A percentile compares a stretch with the other conserved stretches of the same genome.
Evolutionary conservation across 2,797 vertebrate genomes (phyloP).

Genomic region (Rhadinocentrus ornatus): DNA sequence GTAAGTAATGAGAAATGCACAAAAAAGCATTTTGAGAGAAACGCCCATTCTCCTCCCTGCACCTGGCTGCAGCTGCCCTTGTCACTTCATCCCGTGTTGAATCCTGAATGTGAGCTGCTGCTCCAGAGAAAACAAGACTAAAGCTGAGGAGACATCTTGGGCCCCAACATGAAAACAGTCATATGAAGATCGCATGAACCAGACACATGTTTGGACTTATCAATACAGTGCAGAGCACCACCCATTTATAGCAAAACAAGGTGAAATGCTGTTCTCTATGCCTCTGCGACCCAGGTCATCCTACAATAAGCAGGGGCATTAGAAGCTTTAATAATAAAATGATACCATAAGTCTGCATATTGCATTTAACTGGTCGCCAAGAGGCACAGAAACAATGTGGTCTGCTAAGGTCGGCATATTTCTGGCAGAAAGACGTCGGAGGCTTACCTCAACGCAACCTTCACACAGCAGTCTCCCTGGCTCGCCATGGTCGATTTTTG

Average conservation of each 20-base stretch:
- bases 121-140: background rate
- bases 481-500: conserved; percentile 83
- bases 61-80: conserved; percentile 70
- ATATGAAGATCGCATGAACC: conserved; percentile 23
- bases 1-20: conserved; percentile 24
- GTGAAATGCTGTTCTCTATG: background rate
- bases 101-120: conserved; percentile 9
- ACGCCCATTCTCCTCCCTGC: conserved; percentile 67
- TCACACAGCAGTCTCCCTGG: conserved; percentile 91
- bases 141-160: conserved; percentile 25
- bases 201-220: conserved; percentile 46
- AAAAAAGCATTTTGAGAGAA: conserved; percentile 46
- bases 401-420: conserved; percentile 52
- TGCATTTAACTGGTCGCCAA: conserved; percentile 28
- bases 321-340: background rate
- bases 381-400: conserved; percentile 64
- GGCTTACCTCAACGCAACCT: conserved; percentile 94
- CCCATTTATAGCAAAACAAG: conserved; percentile 52
- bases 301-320: background rate
- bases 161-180: conserved; percentile 15
- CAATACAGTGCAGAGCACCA: conserved; percentile 55
- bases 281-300: background rate
- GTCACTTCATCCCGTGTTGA: conserved; percentile 37
- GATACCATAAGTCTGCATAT: conserved; percentile 1
- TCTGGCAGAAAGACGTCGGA: conserved; percentile 41